Conservation (phyloP, 1,140 invertebrate species). For the Chlorops oryzae region DNA sequence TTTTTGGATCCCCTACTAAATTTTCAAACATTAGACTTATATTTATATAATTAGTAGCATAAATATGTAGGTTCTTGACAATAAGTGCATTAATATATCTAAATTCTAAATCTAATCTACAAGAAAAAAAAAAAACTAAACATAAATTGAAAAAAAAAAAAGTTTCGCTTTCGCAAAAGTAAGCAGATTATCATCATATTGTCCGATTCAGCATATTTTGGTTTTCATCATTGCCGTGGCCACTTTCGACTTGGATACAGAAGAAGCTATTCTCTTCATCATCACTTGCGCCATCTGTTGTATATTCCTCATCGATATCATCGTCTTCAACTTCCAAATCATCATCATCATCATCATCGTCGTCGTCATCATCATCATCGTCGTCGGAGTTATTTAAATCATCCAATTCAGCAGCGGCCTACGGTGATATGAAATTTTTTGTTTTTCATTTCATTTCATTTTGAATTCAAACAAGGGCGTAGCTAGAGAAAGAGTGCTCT, state of each 20-base stretch:
- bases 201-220: constrained; percentile 13
- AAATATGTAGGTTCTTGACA: too few species aligned
- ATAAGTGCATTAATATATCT: too few species aligned
- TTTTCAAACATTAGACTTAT: too few species aligned
- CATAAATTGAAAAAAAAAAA: not conserved
- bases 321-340: constrained; percentile 21
- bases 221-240: constrained; percentile 18
- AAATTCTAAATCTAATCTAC: constrained; percentile 5
- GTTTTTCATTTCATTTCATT: too few species aligned
- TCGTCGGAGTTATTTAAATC: constrained; percentile 4
- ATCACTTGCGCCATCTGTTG: constrained; percentile 16
- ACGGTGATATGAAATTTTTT: too few species aligned
- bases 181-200: constrained; percentile 6
- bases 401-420: constrained; percentile 16
- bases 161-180: not conserved
- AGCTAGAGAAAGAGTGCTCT: too few species aligned
- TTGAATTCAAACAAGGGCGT: too few species aligned
- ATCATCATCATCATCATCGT: constrained; percentile 28
- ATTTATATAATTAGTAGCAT: too few species aligned
- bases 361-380: constrained; percentile 26
- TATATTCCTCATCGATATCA: constrained; percentile 9
- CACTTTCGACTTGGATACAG: constrained; percentile 9
- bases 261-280: constrained; percentile 16
- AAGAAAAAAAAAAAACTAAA: constrained; percentile 1
- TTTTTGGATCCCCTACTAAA: too few species aligned